These are phyloP conservation scores for Ceratina japonica DNA, from an alignment of 1,140 invertebrate species.

Conservation along the genomic window DNA sequence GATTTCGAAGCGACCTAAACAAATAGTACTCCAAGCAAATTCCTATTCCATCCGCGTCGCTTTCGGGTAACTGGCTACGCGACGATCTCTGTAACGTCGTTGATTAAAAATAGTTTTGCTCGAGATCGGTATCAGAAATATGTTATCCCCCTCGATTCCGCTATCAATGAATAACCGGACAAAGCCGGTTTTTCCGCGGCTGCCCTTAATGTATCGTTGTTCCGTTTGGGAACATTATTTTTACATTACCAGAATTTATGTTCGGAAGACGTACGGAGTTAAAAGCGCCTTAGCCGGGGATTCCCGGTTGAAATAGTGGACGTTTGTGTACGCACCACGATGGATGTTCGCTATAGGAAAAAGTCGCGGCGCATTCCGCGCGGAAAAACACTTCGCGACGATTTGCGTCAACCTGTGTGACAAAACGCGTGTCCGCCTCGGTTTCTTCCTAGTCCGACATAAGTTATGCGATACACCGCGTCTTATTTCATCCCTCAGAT, in stretches of 20 bases:
- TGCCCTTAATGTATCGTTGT: constrained; percentile 16
- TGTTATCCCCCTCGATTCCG: background rate
- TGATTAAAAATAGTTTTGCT: background rate
- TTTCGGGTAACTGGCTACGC: too few relatives aligned
- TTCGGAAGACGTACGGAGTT: constrained; percentile 8
- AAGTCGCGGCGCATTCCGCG: background rate
- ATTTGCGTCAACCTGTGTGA: constrained; percentile 19
- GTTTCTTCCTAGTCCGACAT: background rate
- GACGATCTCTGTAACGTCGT: background rate
- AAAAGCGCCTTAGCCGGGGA: constrained; percentile 18
- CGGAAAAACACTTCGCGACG: background rate
- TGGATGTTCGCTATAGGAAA: background rate
- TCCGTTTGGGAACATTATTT: constrained; percentile 42
- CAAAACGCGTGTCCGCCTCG: constrained; percentile 2
- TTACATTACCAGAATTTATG: constrained; percentile 38
- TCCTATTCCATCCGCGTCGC: background rate
- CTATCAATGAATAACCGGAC: background rate
- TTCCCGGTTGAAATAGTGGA: background rate
- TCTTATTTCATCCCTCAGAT: too few relatives aligned
- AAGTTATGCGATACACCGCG: background rate
- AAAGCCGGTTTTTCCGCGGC: constrained; percentile 13
- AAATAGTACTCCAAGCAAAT: constrained; percentile 17
- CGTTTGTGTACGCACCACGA: constrained; percentile 7
- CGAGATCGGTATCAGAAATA: background rate
- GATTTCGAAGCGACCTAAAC: constrained; percentile 34